These are phyloP conservation scores for Geopemphigus sp. DNA, from an alignment of 1,140 invertebrate species.

Conservation along the genomic window DNA sequence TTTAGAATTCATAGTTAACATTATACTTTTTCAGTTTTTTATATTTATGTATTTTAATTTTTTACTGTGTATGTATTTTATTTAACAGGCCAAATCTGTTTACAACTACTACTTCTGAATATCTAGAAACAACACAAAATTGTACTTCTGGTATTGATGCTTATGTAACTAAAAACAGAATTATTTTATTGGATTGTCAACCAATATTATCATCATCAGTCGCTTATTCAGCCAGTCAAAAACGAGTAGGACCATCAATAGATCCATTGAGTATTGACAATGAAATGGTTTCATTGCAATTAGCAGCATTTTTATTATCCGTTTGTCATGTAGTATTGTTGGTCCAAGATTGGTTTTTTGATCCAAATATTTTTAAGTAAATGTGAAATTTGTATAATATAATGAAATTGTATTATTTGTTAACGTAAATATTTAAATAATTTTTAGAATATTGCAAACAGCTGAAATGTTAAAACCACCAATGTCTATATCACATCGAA, in stretches of 20 bases:
- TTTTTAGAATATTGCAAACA: conserved; percentile 71
- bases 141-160: conserved; percentile 66
- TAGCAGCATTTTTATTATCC: conserved; percentile 78
- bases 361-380: conserved; percentile 70
- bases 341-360: conserved; percentile 82
- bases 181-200: conserved; percentile 66
- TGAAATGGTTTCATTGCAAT: conserved; percentile 74
- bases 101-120: conserved; percentile 22
- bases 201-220: conserved; percentile 65
- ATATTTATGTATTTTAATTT: not conserved
- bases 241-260: conserved; percentile 53
- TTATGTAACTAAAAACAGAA: conserved; percentile 63
- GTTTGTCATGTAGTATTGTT: conserved; percentile 86
- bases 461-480: conserved; percentile 83
- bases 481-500: conserved; percentile 64
- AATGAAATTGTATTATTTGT: not conserved
- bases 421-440: conserved; percentile 51
- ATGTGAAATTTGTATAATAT: not conserved
- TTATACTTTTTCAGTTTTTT: no score
- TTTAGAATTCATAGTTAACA: not conserved
- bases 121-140: conserved; percentile 60
- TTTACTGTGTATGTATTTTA: not conserved
- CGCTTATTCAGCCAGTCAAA: conserved; percentile 33
- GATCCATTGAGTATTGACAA: conserved; percentile 47
- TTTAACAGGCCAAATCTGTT: conserved; percentile 30